Evolutionary conservation across 1,140 invertebrate genomes (phyloP).

Genomic region (Phymorhynchus buccinoides): DNA sequence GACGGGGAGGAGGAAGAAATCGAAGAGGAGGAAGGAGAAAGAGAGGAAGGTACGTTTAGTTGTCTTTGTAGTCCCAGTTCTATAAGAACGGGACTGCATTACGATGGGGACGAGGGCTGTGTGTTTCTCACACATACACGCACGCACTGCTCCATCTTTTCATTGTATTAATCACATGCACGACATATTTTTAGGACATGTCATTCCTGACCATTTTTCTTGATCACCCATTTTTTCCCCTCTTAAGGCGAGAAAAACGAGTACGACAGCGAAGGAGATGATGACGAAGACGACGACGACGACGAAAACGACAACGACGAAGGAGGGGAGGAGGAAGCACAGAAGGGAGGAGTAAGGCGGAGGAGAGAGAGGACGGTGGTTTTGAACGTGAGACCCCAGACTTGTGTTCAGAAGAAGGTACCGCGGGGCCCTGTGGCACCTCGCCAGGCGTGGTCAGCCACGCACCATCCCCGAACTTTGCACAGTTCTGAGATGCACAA

Average conservation of each 20-base stretch:
- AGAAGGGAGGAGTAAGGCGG: not conserved
- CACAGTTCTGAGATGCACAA: not conserved
- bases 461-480: not conserved
- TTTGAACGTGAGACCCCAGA: not conserved
- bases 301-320: not conserved
- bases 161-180: too few relatives aligned
- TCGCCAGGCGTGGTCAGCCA: constrained; percentile 4
- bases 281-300: not conserved
- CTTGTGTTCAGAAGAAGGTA: not conserved
- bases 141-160: too few relatives aligned
- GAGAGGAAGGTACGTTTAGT: not conserved
- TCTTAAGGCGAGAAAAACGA: not conserved
- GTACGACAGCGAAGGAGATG: not conserved
- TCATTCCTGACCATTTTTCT: too few relatives aligned
- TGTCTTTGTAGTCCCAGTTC: too few relatives aligned
- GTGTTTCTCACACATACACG: too few relatives aligned
- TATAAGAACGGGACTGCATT: too few relatives aligned
- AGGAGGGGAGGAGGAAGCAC: not conserved
- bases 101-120: too few relatives aligned
- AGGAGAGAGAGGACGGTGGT: not conserved
- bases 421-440: not conserved
- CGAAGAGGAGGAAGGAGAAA: not conserved
- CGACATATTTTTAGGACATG: too few relatives aligned
- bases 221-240: too few relatives aligned
- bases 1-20: not conserved